Percentiles rank a stretch among this genome's conserved stretches.
These are phyloP conservation scores for Hesperia comma DNA, from an alignment of 2,888 invertebrate species.

Conservation along the genomic window DNA sequence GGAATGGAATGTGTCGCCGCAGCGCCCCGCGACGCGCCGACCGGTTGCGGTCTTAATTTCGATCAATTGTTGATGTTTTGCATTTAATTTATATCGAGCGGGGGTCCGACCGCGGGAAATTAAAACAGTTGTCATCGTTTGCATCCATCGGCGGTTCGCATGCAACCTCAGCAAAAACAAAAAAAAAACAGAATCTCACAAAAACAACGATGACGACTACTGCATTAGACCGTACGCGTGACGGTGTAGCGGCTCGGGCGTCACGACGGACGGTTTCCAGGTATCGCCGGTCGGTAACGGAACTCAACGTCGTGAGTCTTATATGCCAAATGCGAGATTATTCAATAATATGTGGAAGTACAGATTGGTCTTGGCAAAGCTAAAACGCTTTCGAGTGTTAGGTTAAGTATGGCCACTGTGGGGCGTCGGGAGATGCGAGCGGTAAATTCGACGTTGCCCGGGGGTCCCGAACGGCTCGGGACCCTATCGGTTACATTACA, in stretches of 20 bases:
- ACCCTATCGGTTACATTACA: conserved; percentile 44
- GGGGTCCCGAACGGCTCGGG: not conserved
- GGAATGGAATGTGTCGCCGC: conserved; percentile 23
- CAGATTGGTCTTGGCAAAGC: conserved; percentile 41
- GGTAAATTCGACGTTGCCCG: conserved; percentile 11
- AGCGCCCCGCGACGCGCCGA: conserved; percentile 6
- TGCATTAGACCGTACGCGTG: conserved; percentile 10
- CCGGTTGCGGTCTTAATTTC: conserved; percentile 16
- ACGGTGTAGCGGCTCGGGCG: conserved; percentile 25
- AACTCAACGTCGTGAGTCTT: conserved; percentile 42
- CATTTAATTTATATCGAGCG: conserved; percentile 13
- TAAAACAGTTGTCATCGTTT: conserved; percentile 7
- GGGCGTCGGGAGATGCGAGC: conserved; percentile 17
- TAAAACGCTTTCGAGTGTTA: conserved; percentile 16
- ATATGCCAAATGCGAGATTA: conserved; percentile 72
- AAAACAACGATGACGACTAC: conserved; percentile 9
- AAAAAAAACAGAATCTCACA: conserved; percentile 12
- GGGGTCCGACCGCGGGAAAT: conserved; percentile 13
- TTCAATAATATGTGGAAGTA: conserved; percentile 80
- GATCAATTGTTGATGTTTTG: conserved; percentile 32
- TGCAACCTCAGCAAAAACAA: conserved; percentile 12
- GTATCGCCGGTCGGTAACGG: conserved; percentile 39
- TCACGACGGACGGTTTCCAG: conserved; percentile 17
- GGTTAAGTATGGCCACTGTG: conserved; percentile 18
- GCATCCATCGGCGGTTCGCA: conserved; percentile 10